These are phyloP conservation scores for Lates calcarifer DNA, from an alignment of 2,113 vertebrate species.

Conservation along the genomic window DNA sequence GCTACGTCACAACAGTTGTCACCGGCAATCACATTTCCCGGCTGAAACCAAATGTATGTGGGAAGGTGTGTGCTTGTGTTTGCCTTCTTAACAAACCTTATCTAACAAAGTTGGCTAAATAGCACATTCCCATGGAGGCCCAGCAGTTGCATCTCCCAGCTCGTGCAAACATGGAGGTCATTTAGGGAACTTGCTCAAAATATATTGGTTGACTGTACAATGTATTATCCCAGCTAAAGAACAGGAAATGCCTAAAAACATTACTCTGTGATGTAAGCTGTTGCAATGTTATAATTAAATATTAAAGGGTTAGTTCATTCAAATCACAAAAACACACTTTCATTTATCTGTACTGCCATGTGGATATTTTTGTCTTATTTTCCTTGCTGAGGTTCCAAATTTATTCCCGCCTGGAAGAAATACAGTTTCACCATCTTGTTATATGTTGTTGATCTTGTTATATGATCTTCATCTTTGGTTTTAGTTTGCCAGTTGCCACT, in stretches of 20 bases:
- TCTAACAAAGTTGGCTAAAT: conserved; percentile 39
- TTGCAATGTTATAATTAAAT: neutral
- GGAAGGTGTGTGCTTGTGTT: conserved; percentile 31
- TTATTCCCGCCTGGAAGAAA: neutral
- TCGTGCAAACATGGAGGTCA: conserved; percentile 5
- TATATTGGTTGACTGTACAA: neutral
- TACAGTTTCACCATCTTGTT: too few relatives aligned
- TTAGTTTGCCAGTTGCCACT: too few relatives aligned
- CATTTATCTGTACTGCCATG: neutral
- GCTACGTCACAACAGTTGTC: conserved; percentile 76
- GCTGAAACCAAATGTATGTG: conserved; percentile 49
- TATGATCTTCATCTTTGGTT: too few relatives aligned
- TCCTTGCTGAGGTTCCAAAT: neutral
- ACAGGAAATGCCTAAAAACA: neutral
- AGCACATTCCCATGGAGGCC: conserved; percentile 5
- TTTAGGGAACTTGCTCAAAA: neutral
- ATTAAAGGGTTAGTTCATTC: neutral
- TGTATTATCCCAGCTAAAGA: neutral
- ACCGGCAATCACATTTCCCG: conserved; percentile 64
- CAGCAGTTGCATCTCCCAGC: conserved; percentile 1
- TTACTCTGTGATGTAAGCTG: neutral
- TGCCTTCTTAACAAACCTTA: conserved; percentile 34
- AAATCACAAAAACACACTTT: neutral
- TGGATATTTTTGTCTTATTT: neutral
- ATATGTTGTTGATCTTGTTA: too few relatives aligned